Percentiles rank a stretch among this genome's conserved stretches.
These are phyloP conservation scores for Loriculus beryllinus DNA, from an alignment of 2,797 vertebrate genomes.

Conservation along the genomic window DNA sequence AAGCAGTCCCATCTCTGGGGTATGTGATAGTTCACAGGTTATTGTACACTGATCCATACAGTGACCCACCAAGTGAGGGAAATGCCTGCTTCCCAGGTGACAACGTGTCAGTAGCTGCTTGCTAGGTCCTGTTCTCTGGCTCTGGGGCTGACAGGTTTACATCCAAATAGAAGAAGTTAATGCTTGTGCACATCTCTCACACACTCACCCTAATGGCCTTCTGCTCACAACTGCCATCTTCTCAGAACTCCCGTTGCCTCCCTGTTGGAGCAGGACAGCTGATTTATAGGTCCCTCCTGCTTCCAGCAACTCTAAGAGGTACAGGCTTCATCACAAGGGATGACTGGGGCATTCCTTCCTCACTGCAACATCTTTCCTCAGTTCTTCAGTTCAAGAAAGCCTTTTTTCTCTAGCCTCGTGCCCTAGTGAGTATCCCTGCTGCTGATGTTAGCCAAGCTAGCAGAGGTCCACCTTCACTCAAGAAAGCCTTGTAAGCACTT, in stretches of 20 bases:
- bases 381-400: neutral
- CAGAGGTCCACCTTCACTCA: neutral
- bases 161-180: fast-evolving
- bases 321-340: neutral
- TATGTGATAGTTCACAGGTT: fast-evolving
- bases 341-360: neutral
- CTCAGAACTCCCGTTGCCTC: neutral
- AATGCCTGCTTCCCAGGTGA: neutral
- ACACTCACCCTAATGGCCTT: neutral
- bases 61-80: fast-evolving
- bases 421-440: neutral
- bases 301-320: neutral
- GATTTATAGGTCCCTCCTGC: neutral
- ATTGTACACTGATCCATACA: neutral
- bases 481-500: neutral
- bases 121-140: neutral
- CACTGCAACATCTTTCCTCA: neutral
- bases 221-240: neutral
- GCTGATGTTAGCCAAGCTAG: neutral
- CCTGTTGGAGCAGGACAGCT: neutral
- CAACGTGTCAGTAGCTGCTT: neutral
- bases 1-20: neutral
- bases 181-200: neutral
- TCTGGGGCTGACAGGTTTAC: neutral
- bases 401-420: neutral